These are phyloP conservation scores for Parascotia fuliginaria DNA, from an alignment of 2,888 invertebrate genomes.

Conservation along the genomic window DNA sequence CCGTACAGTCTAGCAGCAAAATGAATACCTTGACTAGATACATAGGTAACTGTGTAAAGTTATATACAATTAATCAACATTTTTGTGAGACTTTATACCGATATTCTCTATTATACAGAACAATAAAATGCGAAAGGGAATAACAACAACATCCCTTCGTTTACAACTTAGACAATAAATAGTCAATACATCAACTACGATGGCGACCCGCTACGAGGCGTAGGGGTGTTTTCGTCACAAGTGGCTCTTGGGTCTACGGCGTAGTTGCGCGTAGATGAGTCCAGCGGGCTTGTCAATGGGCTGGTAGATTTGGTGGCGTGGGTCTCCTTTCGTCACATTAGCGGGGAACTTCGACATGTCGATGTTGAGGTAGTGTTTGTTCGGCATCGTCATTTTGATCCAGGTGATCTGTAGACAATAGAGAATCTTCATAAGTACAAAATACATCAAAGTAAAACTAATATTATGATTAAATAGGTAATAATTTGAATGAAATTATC, in stretches of 20 bases:
- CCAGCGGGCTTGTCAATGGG: slow-evolving; percentile 93
- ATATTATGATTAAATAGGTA: too few species aligned
- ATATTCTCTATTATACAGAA: slow-evolving; percentile 21
- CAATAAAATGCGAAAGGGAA: slow-evolving; percentile 17
- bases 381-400: slow-evolving; percentile 92
- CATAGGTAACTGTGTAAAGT: slow-evolving; percentile 27
- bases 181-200: slow-evolving; percentile 18
- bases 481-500: too few species aligned
- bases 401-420: slow-evolving; percentile 85
- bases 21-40: slow-evolving; percentile 46
- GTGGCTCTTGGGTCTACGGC: slow-evolving; percentile 85
- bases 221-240: slow-evolving; percentile 81
- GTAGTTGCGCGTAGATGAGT: slow-evolving; percentile 90
- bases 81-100: slow-evolving; percentile 21
- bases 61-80: slow-evolving; percentile 34
- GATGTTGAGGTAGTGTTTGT: slow-evolving; percentile 92
- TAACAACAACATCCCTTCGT: slow-evolving; percentile 25
- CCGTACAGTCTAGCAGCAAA: slow-evolving; percentile 25
- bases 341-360: slow-evolving; percentile 91
- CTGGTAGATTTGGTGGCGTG: slow-evolving; percentile 89
- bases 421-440: neutral
- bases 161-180: slow-evolving; percentile 23
- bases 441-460: too few species aligned
- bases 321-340: slow-evolving; percentile 87
- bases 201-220: slow-evolving; percentile 46